These are phyloP conservation scores for Toxonevra muliebris DNA, from an alignment of 2,888 invertebrate species.

Conservation along the genomic window DNA sequence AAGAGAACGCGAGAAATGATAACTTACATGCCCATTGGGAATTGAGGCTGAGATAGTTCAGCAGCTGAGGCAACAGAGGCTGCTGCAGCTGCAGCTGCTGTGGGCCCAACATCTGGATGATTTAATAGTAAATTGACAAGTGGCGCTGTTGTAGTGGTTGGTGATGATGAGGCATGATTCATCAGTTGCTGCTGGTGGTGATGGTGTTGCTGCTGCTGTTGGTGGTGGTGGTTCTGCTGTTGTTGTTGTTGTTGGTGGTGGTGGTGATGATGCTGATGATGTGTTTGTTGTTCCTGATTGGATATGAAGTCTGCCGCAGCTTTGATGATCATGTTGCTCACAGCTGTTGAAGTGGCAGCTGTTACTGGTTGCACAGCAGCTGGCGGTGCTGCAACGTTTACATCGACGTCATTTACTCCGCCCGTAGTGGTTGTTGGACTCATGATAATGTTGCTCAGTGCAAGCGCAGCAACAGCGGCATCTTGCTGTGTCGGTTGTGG, in stretches of 20 bases:
- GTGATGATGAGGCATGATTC: slow-evolving; percentile 66
- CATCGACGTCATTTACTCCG: slow-evolving; percentile 41
- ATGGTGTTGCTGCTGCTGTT: slow-evolving; percentile 27
- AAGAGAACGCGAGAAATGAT: background rate
- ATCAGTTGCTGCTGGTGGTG: slow-evolving; percentile 51
- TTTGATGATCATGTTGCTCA: slow-evolving; percentile 77
- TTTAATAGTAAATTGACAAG: slow-evolving; percentile 58
- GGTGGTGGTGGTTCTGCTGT: slow-evolving; percentile 58
- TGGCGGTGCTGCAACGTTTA: slow-evolving; percentile 44
- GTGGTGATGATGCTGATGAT: slow-evolving; percentile 64
- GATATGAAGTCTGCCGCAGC: slow-evolving; percentile 78
- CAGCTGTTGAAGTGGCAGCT: slow-evolving; percentile 64
- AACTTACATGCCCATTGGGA: slow-evolving; percentile 48
- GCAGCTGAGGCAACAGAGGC: slow-evolving; percentile 35
- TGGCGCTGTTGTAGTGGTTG: slow-evolving; percentile 66
- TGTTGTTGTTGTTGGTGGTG: slow-evolving; percentile 64
- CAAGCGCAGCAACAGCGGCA: slow-evolving; percentile 57
- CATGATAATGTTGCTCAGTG: slow-evolving; percentile 63
- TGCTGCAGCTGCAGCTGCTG: slow-evolving; percentile 43
- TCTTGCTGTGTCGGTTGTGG: slow-evolving; percentile 60
- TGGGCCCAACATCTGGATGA: slow-evolving; percentile 48
- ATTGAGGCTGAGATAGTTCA: slow-evolving; percentile 36
- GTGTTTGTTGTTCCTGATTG: slow-evolving; percentile 70
- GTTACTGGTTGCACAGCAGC: slow-evolving; percentile 57
- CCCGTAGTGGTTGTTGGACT: slow-evolving; percentile 53